Evolutionary conservation across 2,113 vertebrate species (phyloP), one percentile per base, ranked within the genome.

Genomic region (Perognathus longimembris): DNA sequence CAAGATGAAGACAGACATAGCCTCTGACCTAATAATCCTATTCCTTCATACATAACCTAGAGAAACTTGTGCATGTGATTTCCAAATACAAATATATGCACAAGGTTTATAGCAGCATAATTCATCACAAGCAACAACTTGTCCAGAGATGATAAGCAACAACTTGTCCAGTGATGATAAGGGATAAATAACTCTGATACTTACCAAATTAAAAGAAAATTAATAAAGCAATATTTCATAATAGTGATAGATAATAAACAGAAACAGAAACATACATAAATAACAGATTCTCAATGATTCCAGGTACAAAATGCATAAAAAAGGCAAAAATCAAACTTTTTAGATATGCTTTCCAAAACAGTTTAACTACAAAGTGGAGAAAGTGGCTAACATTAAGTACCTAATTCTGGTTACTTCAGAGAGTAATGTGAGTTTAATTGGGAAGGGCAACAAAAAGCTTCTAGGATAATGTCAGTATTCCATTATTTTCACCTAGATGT

Each of bases 201-300:
- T 82, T 34, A 83, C 2, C 76, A 30, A 87, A 89, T 76, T 70
- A 89, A 59, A 83, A 91, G 22, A 22, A 80, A 86, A 87, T 61
- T 69, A 79, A 89, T 86, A 12, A 87, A 83, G 34, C 70, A 79
- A 14, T 40, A 75, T 63, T 87, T 91, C 76, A 95, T 32, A 34
- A 91, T 42, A 92, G 67, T 85, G n/a, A 79, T 15, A 78, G 38
- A 64, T 71, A 45, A 77, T 85, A 40, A 88, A n/a, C 20, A 89
- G 95, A 91, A 85, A 66, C 14, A 90, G 28, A 1, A 90, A 57
- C 30, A 94, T 5, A 34, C 36, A 94, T 42, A 93, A 89, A 95
- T 40, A 71, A 91, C 30, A 84, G 15, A 61, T 50, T 94, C 36
- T 76, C 5, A 18, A 61, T 76, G n/a, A 69, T 63, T 88, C 67